Conservation (phyloP, 2,113 vertebrate genomes). For the Paradisaea rubra region DNA sequence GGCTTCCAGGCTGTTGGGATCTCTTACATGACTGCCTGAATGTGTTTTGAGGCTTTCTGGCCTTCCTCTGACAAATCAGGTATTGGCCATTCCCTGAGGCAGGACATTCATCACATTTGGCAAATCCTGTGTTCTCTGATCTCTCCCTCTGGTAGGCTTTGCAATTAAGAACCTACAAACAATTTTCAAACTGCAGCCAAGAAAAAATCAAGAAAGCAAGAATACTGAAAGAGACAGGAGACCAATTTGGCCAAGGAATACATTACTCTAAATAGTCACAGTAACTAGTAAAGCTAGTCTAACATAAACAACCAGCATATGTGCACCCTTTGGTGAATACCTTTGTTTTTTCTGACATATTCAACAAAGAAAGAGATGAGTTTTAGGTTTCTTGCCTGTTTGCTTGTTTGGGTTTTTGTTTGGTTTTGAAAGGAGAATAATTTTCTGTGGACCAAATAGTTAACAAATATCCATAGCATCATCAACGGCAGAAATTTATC, state of each 20-base stretch:
- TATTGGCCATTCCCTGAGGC: neutral
- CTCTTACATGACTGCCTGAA: neutral
- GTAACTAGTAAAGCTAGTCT: neutral
- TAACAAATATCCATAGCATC: neutral
- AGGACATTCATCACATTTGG: neutral
- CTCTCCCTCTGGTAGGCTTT: neutral
- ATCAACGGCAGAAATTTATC: neutral
- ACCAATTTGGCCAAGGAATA: neutral
- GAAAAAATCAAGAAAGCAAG: neutral
- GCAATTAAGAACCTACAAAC: constrained; percentile 16
- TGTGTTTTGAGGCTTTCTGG: neutral
- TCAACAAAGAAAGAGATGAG: neutral
- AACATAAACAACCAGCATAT: neutral
- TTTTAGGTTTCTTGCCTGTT: neutral
- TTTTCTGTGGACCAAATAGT: neutral
- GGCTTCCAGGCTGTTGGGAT: constrained; percentile 1
- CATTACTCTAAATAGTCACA: neutral
- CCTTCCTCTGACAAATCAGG: neutral
- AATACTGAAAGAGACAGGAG: neutral
- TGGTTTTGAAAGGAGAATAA: neutral
- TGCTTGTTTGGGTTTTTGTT: accelerated
- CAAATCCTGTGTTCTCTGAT: constrained; percentile 10
- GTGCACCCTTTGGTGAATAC: neutral
- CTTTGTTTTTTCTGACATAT: neutral
- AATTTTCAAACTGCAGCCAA: neutral